A percentile compares a stretch with the other conserved stretches of the same genome.
These are phyloP conservation scores for Tringa solitaria DNA, from an alignment of 2,113 vertebrate species.

Conservation along the genomic window DNA sequence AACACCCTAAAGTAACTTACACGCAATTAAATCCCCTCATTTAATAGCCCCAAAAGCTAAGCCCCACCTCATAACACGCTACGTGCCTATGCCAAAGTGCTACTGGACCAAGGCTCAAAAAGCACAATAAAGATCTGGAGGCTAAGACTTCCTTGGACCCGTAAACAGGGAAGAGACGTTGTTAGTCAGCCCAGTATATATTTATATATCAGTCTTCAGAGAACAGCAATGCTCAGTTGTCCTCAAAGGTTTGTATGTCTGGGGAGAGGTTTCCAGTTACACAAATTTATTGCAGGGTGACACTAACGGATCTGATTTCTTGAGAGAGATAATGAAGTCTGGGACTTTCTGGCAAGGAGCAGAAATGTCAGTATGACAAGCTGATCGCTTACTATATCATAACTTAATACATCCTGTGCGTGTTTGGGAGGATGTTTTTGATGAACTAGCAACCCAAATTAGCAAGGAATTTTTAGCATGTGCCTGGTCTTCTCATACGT, in stretches of 20 bases:
- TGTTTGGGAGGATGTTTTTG: slow-evolving; percentile 84
- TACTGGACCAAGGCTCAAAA: not conserved
- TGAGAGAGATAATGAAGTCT: slow-evolving; percentile 68
- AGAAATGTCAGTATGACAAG: slow-evolving; percentile 70
- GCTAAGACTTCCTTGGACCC: not conserved
- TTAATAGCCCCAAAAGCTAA: not conserved
- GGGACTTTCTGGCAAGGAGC: slow-evolving; percentile 48
- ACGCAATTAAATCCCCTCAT: rapidly evolving
- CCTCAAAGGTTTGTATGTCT: not conserved
- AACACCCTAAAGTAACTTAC: not conserved
- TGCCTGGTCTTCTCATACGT: slow-evolving; percentile 67
- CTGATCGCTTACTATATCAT: slow-evolving; percentile 65
- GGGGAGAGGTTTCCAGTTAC: slow-evolving; percentile 63
- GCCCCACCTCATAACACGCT: not conserved
- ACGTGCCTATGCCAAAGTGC: not conserved
- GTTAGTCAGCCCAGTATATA: not conserved
- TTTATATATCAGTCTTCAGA: slow-evolving; percentile 46
- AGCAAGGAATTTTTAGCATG: slow-evolving; percentile 82
- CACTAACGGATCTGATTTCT: slow-evolving; percentile 60
- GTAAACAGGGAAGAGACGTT: not conserved
- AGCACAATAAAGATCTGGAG: not conserved
- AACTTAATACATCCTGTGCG: slow-evolving; percentile 70
- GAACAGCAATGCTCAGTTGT: slow-evolving; percentile 50
- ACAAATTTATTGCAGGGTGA: slow-evolving; percentile 49
- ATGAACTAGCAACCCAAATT: slow-evolving; percentile 82